Conservation (phyloP, 2,888 invertebrate species). For the Poecilus cupreus region DNA sequence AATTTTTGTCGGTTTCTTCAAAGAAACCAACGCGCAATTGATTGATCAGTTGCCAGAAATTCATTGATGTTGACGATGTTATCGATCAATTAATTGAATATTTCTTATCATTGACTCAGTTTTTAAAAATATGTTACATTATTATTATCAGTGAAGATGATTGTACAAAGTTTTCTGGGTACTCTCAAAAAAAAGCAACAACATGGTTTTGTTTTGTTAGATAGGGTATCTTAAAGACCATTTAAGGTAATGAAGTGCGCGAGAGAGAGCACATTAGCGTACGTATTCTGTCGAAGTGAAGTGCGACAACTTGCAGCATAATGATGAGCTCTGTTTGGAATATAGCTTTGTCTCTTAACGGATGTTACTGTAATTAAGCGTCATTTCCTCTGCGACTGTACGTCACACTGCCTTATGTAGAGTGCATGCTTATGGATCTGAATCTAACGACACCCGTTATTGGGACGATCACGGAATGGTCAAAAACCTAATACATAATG, state of each 20-base stretch:
- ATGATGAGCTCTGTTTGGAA: constrained; percentile 25
- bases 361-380: constrained; percentile 48
- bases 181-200: no score
- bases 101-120: no score
- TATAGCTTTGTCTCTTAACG: constrained; percentile 49
- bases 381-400: constrained; percentile 41
- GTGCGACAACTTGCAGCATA: constrained; percentile 11
- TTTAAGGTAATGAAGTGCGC: not conserved
- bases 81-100: not conserved
- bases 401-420: constrained; percentile 24
- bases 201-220: no score
- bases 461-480: not conserved
- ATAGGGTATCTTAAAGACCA: no score
- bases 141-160: no score
- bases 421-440: not conserved
- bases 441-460: not conserved
- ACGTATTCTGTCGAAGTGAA: not conserved
- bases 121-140: no score
- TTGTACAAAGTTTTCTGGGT: no score
- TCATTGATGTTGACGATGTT: constrained; percentile 20
- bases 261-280: not conserved
- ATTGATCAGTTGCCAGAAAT: constrained; percentile 34
- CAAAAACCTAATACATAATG: no score
- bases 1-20: constrained; percentile 9
- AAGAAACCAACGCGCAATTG: not conserved